Conservation (phyloP, 1,140 invertebrate genomes). For the Andricus grossulariae region DNA sequence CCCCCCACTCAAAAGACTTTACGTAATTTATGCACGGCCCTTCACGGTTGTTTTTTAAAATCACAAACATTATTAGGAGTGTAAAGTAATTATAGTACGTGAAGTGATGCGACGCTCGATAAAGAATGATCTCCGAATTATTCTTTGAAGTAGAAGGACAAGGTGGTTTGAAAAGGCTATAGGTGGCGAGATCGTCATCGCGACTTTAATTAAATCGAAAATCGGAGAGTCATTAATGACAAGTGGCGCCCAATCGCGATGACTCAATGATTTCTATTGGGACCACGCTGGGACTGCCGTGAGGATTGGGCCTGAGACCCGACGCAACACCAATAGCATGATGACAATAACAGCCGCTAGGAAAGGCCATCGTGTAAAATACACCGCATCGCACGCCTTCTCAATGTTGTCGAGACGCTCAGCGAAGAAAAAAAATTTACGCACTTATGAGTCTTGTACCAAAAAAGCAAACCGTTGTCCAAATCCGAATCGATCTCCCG, state of each 20-base stretch:
- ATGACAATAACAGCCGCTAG: slow-evolving; percentile 52
- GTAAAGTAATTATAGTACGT: slow-evolving; percentile 6
- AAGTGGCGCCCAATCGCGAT: slow-evolving; percentile 74
- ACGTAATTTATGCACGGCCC: too few species aligned
- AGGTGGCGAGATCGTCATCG: slow-evolving; percentile 44
- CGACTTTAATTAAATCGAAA: slow-evolving; percentile 72
- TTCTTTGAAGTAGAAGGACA: not conserved
- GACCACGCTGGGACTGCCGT: slow-evolving; percentile 56
- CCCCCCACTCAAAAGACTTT: too few species aligned
- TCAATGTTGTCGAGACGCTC: slow-evolving; percentile 48
- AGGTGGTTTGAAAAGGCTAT: slow-evolving; percentile 7
- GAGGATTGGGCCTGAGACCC: slow-evolving; percentile 50
- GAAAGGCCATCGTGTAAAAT: slow-evolving; percentile 49
- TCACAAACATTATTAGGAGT: not conserved
- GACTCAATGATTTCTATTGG: slow-evolving; percentile 72
- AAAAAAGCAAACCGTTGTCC: too few species aligned
- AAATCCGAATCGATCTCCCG: too few species aligned
- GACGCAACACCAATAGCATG: slow-evolving; percentile 53
- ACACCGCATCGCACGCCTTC: slow-evolving; percentile 50
- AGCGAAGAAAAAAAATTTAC: slow-evolving; percentile 40
- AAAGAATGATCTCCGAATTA: not conserved
- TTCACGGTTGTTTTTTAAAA: not conserved
- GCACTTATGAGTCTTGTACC: not conserved
- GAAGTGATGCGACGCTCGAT: not conserved
- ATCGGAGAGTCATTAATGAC: slow-evolving; percentile 73